Evolutionary conservation across 2,888 invertebrate genomes (phyloP), one percentile per base, ranked within the genome.

Genomic region (Cryptus viduatorius): DNA sequence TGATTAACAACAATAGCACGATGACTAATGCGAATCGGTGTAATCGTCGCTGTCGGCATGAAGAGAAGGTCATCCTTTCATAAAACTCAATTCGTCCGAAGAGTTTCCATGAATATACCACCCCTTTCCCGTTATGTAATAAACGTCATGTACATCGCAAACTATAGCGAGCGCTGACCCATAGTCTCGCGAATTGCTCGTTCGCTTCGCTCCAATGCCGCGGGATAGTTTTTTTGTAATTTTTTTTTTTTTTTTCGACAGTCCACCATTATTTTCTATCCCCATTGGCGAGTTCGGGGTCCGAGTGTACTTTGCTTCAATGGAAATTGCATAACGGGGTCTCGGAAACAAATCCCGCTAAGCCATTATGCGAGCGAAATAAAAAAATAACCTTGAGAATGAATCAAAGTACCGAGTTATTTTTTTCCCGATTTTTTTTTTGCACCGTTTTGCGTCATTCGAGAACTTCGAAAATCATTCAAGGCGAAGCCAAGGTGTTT

Each of bases 281-380:
- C 44, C 8, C 42, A 42, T 10, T 14, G 12, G 12, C n/a, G 65
- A 69, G 37, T 24, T 10, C 31, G 53, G 8, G 24, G 14, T 72
- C 37, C 31, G 46, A 16, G 14, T 75, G 14, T 37, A 37, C 19
- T 64, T 53, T 14, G 24, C 44, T 8, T 65, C 53, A 31, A 53
- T 24, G 24, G 24, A 24, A 82, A 77, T 77, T 73, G 56, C 50
- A 72, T 78, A 67, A 77, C 72, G 67, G 72, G 16, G 3, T 48
- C 29, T 24, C 72, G 14, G 48, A 5, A 72, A 44, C 4, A 65
- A 67, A 59, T 78, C n/a, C 72, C 59, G 48, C 67, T 78, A 56
- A 12, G 29, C 31, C 44, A 67, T 16, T 19, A n/a, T 12, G 10
- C 5, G 29, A 61, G 44, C 12, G 46, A 50, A 31, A 29, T 1